Evolutionary conservation across 2,888 invertebrate genomes (phyloP), one percentile per base, ranked within the genome.

Genomic region (Sturmia bella): DNA sequence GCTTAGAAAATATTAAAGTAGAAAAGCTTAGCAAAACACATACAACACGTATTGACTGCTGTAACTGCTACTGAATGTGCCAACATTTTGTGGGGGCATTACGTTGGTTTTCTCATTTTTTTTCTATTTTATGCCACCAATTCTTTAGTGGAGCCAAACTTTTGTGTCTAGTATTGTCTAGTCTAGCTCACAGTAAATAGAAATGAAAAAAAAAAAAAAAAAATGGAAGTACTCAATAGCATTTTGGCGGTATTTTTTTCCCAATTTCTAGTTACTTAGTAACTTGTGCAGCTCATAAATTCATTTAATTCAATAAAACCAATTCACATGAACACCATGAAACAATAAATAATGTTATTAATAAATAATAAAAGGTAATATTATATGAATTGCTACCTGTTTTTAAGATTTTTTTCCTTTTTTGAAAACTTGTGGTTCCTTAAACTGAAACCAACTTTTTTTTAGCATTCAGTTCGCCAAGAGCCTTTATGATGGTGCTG

Each of bases 261-360:
- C 21, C 15, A n/a, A 68, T 43, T 76, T 59, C 39, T 61, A 43
- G 68, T 54, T 56, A 61, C 59, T 73, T 59, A 66, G 77, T 73
- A 69, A 77, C 57, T 78, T 72, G 81, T 52, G 57, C 43, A 69
- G 75, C 82, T 79, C 84, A 84, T 84, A 84, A 85, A 85, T 83
- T 85, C 84, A 85, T 84, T 84, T 85, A 85, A 85, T 85, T 85
- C 85, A 85, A 85, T 85, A 83, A 83, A 77, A 82, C 70, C 75
- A 84, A 83, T 84, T 88, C 89, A 89, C 88, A 89, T 89, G 89
- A 89, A 88, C 87, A 88, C 88, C 88, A 87, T 86, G 86, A 88
- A 89, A 89, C 89, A 89, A 89, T 89, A 89, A 89, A 89, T 89
- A 89, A 89, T 87, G 89, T 88, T 89, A 89, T 89, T 89, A 89